Evolutionary conservation across 2,113 vertebrate species (phyloP).

Genomic region (Thalassoma bifasciatum): DNA sequence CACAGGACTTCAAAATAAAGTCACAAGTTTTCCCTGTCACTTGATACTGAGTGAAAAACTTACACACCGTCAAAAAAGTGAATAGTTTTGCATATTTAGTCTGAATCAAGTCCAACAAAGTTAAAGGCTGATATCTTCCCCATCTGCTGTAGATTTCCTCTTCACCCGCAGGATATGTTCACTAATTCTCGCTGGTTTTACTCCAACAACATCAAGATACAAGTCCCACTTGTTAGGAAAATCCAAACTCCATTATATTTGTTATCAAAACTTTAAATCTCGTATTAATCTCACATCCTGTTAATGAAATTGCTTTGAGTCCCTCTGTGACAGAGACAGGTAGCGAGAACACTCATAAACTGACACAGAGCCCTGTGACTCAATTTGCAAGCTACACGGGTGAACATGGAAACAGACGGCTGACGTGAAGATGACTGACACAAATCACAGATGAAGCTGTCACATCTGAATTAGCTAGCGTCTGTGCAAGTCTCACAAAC

Average conservation of each 20-base stretch:
- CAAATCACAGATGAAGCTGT: background rate
- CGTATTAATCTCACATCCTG: no score
- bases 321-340: background rate
- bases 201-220: no score
- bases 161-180: background rate
- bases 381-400: background rate
- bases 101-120: background rate
- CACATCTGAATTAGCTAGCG: background rate
- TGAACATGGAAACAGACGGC: conserved; percentile 7
- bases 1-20: no score
- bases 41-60: no score
- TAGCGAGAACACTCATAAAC: background rate
- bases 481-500: background rate
- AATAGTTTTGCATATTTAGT: no score
- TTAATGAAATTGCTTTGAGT: background rate
- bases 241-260: no score
- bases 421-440: conserved; percentile 3
- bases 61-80: no score
- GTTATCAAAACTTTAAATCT: background rate
- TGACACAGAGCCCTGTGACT: background rate
- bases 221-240: no score
- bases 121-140: background rate
- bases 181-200: background rate
- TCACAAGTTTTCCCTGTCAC: no score
- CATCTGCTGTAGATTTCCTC: no score